Evolutionary conservation across 2,113 vertebrate species (phyloP).

Genomic region (Labrus mixtus): DNA sequence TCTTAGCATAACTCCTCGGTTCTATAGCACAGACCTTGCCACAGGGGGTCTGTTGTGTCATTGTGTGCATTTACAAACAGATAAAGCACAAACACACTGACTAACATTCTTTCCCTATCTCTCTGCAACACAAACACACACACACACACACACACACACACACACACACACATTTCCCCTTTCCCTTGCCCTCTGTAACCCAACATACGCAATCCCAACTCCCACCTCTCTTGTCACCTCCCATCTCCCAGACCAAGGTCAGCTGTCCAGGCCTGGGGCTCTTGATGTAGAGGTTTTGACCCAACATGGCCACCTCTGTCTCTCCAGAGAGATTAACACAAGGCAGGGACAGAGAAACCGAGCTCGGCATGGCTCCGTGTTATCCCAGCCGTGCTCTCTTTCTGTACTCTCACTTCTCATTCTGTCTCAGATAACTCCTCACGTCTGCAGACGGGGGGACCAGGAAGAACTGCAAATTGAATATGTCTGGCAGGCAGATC

Average conservation of each 20-base stretch:
- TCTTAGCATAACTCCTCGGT: slow-evolving; percentile 74
- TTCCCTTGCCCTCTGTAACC: slow-evolving; percentile 79
- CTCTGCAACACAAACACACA: slow-evolving; percentile 61
- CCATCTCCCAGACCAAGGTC: slow-evolving; percentile 85
- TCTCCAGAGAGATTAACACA: slow-evolving; percentile 84
- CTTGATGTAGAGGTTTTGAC: slow-evolving; percentile 83
- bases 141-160: slow-evolving; percentile 36
- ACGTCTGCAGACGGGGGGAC: slow-evolving; percentile 74
- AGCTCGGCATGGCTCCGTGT: slow-evolving; percentile 72
- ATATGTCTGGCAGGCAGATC: slow-evolving; percentile 83
- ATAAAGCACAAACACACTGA: slow-evolving; percentile 62
- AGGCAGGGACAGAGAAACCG: slow-evolving; percentile 74
- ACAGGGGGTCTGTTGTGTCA: slow-evolving; percentile 72
- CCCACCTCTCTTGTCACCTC: slow-evolving; percentile 82
- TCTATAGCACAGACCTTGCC: slow-evolving; percentile 69
- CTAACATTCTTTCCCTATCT: slow-evolving; percentile 73
- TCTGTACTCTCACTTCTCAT: slow-evolving; percentile 75
- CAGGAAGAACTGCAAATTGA: slow-evolving; percentile 84
- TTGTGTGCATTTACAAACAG: slow-evolving; percentile 70
- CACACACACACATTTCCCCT: slow-evolving; percentile 69
- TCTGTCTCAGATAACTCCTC: slow-evolving; percentile 77
- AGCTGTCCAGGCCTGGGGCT: slow-evolving; percentile 79
- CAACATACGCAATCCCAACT: slow-evolving; percentile 76
- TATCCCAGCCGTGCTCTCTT: slow-evolving; percentile 71
- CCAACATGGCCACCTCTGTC: slow-evolving; percentile 82